Conservation (phyloP, 1,140 invertebrate species). For the Drosophila miranda region DNA sequence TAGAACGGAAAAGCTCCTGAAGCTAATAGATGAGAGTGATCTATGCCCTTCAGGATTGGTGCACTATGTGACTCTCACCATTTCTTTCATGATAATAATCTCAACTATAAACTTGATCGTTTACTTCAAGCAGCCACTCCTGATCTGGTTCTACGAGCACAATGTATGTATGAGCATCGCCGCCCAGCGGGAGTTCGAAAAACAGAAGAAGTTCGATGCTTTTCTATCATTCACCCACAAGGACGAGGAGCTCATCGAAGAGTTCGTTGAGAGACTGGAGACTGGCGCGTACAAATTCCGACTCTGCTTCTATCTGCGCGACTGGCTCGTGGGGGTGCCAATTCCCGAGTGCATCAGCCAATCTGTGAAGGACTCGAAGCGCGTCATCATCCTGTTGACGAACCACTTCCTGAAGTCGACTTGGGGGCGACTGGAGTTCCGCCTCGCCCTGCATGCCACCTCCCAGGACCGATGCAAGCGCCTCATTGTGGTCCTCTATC, state of each 20-base stretch:
- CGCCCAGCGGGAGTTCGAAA: slow-evolving; percentile 10
- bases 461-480: slow-evolving; percentile 34
- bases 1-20: slow-evolving; percentile 1
- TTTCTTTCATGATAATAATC: background rate
- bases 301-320: slow-evolving; percentile 30
- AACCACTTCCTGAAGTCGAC: slow-evolving; percentile 25
- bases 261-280: slow-evolving; percentile 29
- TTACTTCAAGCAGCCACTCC: slow-evolving; percentile 18
- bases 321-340: slow-evolving; percentile 15
- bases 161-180: slow-evolving; percentile 21
- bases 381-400: slow-evolving; percentile 20
- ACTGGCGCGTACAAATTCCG: background rate
- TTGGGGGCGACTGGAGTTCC: slow-evolving; percentile 33
- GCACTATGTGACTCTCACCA: slow-evolving; percentile 11
- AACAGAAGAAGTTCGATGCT: slow-evolving; percentile 19
- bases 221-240: slow-evolving; percentile 34
- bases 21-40: background rate
- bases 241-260: slow-evolving; percentile 31
- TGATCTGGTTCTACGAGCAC: slow-evolving; percentile 34
- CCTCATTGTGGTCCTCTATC: slow-evolving; percentile 35
- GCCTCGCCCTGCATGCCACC: slow-evolving; percentile 30
- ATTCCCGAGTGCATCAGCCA: slow-evolving; percentile 30
- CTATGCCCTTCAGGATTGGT: slow-evolving; percentile 16
- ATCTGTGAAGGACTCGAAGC: slow-evolving; percentile 7
- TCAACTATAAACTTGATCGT: slow-evolving; percentile 14